Percentiles rank a stretch among this genome's conserved stretches.
phyloP scores from a whole-genome alignment of 2,113 vertebrate genomes.

The Chrysemys picta region DNA sequence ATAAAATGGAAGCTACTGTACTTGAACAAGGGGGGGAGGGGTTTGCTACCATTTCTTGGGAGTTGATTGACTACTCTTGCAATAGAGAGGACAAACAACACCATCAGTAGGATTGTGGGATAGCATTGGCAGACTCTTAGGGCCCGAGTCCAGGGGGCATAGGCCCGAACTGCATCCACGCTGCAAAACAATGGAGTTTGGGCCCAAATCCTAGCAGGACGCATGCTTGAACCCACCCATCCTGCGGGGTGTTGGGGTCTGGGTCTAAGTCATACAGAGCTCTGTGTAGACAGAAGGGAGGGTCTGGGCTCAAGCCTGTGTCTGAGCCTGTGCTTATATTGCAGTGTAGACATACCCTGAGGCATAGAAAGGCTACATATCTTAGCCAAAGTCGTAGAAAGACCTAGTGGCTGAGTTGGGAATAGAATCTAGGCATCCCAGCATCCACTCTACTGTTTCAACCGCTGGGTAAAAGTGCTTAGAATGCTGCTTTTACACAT shows the following conservation, averaged over 20 bases:
- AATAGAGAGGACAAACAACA: not conserved
- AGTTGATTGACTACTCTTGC: not conserved
- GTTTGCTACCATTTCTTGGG: not conserved
- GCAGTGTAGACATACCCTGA: not conserved
- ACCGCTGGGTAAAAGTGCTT: not conserved
- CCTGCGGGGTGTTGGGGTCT: not conserved
- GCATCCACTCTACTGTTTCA: not conserved
- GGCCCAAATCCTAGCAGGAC: not conserved
- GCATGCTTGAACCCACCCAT: not conserved
- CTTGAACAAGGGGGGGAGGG: not conserved
- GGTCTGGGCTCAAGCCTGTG: not conserved
- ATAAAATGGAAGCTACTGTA: not conserved
- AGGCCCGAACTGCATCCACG: not conserved
- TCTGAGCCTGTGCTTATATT: not conserved
- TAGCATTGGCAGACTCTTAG: not conserved
- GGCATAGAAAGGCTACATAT: not conserved
- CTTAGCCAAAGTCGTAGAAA: not conserved
- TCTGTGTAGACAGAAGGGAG: not conserved
- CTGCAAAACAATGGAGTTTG: not conserved
- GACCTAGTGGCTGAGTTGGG: not conserved
- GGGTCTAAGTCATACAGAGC: not conserved
- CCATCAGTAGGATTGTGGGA: not conserved
- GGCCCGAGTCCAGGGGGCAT: not conserved
- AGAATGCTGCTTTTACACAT: constrained; percentile 8
- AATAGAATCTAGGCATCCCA: not conserved